Conservation (phyloP, 2,888 invertebrate species). For the Dasypolia templi region DNA sequence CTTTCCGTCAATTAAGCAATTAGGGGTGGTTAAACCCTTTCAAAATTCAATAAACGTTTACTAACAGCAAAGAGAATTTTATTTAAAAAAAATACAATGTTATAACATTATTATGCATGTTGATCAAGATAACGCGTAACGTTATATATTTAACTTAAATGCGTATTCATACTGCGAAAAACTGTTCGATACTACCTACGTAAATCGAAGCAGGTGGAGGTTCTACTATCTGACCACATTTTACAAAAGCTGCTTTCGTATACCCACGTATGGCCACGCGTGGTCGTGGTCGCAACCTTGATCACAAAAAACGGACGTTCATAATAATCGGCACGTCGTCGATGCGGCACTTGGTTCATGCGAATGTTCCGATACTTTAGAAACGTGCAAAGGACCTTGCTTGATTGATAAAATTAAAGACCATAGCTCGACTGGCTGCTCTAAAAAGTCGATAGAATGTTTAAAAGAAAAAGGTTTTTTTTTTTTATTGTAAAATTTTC, state of each 20-base stretch:
- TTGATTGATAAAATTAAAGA: neutral
- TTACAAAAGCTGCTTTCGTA: neutral
- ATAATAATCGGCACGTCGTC: neutral
- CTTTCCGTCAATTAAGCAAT: conserved; percentile 79
- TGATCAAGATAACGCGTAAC: neutral
- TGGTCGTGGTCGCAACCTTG: neutral
- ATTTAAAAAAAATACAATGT: neutral
- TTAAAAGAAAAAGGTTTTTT: neutral
- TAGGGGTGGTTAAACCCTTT: conserved; percentile 75
- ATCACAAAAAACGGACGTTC: neutral
- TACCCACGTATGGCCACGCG: too few relatives aligned
- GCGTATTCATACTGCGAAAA: neutral
- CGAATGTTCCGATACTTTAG: neutral
- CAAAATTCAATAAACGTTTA: conserved; percentile 76
- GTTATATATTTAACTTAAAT: neutral
- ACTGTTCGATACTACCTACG: neutral
- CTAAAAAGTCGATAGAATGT: neutral
- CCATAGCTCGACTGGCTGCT: neutral
- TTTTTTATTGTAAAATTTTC: neutral
- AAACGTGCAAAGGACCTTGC: neutral
- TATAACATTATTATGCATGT: neutral
- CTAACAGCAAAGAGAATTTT: conserved; percentile 66
- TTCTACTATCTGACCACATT: neutral
- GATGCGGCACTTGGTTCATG: neutral
- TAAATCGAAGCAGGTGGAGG: neutral